phyloP scores from a whole-genome alignment of 2,113 vertebrate genomes.

The Perca flavescens region DNA sequence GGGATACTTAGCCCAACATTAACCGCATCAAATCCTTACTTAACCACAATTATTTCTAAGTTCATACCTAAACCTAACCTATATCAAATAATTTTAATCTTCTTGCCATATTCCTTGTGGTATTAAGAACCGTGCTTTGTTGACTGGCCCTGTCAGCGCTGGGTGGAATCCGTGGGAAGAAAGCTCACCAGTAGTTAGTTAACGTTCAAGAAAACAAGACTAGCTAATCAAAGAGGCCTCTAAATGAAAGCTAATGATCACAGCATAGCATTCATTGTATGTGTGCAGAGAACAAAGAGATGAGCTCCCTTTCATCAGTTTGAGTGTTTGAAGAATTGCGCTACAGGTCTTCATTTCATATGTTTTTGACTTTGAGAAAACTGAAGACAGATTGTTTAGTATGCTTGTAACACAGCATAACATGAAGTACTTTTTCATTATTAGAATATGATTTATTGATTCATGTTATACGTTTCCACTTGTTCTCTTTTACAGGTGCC shows the following conservation, averaged over 20 bases:
- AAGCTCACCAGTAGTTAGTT: conserved; percentile 30
- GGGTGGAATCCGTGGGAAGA: conserved; percentile 30
- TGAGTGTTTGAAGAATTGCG: conserved; percentile 65
- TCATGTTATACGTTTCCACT: not conserved
- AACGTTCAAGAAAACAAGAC: conserved; percentile 55
- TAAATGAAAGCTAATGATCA: conserved; percentile 68
- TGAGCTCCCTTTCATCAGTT: conserved; percentile 71
- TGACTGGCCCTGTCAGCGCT: not conserved
- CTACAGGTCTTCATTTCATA: conserved; percentile 51
- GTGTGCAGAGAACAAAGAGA: conserved; percentile 76
- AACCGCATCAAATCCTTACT: not conserved
- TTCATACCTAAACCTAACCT: not conserved
- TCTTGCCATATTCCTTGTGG: not conserved
- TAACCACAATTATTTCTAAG: not conserved
- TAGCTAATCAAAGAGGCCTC: conserved; percentile 72
- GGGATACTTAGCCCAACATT: not conserved
- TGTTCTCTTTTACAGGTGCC: conserved; percentile 87
- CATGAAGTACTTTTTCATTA: not conserved
- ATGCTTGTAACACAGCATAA: conserved; percentile 1
- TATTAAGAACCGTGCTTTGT: conserved; percentile 24
- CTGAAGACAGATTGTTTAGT: conserved; percentile 4
- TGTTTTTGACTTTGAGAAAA: conserved; percentile 47
- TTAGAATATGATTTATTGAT: conserved; percentile 26
- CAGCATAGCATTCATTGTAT: conserved; percentile 68
- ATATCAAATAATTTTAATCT: not conserved